Base-by-base conservation (phyloP, 1,140 invertebrate genomes). In the Rhizoglyphus robini region DNA sequence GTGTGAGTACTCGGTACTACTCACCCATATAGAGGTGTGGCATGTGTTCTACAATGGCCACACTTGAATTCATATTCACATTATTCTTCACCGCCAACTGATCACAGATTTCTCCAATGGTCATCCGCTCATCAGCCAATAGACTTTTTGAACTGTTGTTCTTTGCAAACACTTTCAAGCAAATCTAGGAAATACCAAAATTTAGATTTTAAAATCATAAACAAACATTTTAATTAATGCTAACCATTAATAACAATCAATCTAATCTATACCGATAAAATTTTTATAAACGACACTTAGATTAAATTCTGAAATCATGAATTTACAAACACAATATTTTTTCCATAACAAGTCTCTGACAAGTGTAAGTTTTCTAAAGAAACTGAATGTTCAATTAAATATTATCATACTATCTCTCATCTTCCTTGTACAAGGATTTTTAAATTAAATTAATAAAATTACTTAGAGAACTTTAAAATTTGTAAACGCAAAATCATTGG, bases 71-170 rank as follows among this genome's bases (percentile, higher is more conserved):
- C 83, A 96, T 87, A 60, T 83, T 82, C 13, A 93, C 86, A 75
- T 96, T 91, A 78, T 96, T 96, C 78, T 98, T 98, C 75, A 96
- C 92, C n/a, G 92, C 90, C 65, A 98, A 79, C 23, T 96, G 79
- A 67, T 88, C 82, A 41, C 90, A 86, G 1, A 97, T 90, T 74
- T 94, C 88, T 2, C 86, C 87, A 68, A 94, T 91, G 54, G 84
- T 86, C 95, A 97, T 98, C 72, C 90, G 89, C 76, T 98, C 95
- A 77, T 98, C 95, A 18, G 97, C 90, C 68, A 98, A 79, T 63
- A 98, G 80, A 68, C 90, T 94, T 76, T 98, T 90, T 38, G 90
- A 89, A 65, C 88, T 90, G 0, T 92, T 92, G 76, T 98, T 94
- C 57, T 84, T 81, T 1, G 89, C 89, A 74, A 94, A 96, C 3